These are phyloP conservation scores for Austrolebias charrua DNA, from an alignment of 2,797 vertebrate species.

Conservation along the genomic window DNA sequence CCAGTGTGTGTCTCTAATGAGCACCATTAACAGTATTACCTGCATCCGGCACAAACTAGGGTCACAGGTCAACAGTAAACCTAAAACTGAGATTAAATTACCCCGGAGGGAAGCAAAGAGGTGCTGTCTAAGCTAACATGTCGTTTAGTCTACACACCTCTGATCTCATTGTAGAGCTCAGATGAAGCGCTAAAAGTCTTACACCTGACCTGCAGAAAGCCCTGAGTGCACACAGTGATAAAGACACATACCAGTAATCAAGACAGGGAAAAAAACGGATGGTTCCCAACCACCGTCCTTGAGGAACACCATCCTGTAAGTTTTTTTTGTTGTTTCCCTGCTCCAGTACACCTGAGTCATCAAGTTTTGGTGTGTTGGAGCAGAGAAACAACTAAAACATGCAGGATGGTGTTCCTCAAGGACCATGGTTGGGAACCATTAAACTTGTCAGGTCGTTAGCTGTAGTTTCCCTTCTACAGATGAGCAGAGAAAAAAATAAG, in stretches of 20 bases:
- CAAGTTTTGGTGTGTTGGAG: too few relatives aligned
- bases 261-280: constrained; percentile 18
- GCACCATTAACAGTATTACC: constrained; percentile 80
- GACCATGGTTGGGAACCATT: neutral
- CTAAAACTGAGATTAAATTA: constrained; percentile 78
- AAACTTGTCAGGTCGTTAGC: neutral
- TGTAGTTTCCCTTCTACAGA: neutral
- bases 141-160: constrained; percentile 19
- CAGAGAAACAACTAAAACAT: neutral
- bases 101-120: constrained; percentile 48
- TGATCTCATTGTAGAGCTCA: constrained; percentile 44
- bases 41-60: constrained; percentile 66
- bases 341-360: too few relatives aligned
- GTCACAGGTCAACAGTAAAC: constrained; percentile 73
- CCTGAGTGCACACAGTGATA: too few relatives aligned
- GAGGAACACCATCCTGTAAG: too few relatives aligned
- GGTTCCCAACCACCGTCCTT: neutral
- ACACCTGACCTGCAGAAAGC: constrained; percentile 20
- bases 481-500: neutral
- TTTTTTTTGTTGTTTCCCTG: too few relatives aligned
- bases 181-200: constrained; percentile 1
- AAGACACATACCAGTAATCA: constrained; percentile 1
- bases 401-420: too few relatives aligned
- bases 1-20: constrained; percentile 72
- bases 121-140: constrained; percentile 27